Evolutionary conservation across 2,113 vertebrate genomes (phyloP), one percentile per base, ranked within the genome.

Genomic region (Origma solitaria): DNA sequence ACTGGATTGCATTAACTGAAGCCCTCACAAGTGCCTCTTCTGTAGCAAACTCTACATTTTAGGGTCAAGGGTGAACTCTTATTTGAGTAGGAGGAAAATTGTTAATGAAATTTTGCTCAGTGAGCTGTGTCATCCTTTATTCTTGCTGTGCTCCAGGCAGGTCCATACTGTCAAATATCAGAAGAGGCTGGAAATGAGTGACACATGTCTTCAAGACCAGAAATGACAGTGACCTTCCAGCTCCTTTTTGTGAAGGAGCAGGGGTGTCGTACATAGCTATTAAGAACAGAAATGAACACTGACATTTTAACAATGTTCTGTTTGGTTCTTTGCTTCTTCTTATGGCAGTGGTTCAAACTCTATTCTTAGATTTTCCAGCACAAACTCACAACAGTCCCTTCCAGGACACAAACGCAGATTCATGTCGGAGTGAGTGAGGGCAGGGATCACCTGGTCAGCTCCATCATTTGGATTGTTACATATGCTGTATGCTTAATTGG

Each of bases 31-130:
- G 88, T 86, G 58, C 54, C 83, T 95, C 86, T 90, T 91, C 76
- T 82, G 53, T 65, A 88, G 90, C 56, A 94, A 76, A 82, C 33
- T 91, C 86, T 93, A 86, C 71, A 79, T 93, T 97, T 96, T 85
- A 76, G 54, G 94, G 94, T 96, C 92, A 93, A 47, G 54, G 88
- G 75, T 96, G 96, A 97, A 42, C 47, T 95, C 86, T 95, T 93
- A 92, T 95, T 95, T 94, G 94, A 93, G 94, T 93, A 94, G 86
- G 90, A 95, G 90, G 94, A 83, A 97, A 97, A 96, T 86, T 92
- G 90, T 97, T 97, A 95, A 94, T 95, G 94, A 97, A 96, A 95
- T 95, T 96, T 95, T 95, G 82, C 71, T 97, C 95, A 96, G 96
- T 91, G 95, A 96, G 87, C 90, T 97, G 95, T 96, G 90, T 92